A percentile compares a stretch with the other conserved stretches of the same genome.
phyloP scores from a whole-genome alignment of 2,113 vertebrate species.

The Ardeotis arabs region DNA sequence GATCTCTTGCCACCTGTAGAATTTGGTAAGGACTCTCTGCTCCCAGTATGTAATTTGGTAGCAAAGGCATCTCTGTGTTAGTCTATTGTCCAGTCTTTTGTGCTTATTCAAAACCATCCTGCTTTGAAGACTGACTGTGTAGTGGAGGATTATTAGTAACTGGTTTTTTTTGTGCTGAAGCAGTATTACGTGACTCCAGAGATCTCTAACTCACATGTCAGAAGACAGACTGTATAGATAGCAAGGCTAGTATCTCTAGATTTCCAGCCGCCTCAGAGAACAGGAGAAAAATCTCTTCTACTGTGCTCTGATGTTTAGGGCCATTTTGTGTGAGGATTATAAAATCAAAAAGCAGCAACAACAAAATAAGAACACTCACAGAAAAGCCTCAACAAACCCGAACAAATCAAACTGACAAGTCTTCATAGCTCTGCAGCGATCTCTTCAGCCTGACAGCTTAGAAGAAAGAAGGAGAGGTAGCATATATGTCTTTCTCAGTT shows the following conservation, averaged over 20 bases:
- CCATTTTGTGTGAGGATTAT: not conserved
- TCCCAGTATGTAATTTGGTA: not conserved
- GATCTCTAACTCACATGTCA: not conserved
- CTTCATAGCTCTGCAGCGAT: not conserved
- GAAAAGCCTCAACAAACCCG: not conserved
- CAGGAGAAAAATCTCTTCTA: not conserved
- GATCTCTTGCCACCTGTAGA: not conserved
- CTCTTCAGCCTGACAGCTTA: not conserved
- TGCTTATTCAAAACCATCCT: not conserved
- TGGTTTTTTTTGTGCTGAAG: not conserved
- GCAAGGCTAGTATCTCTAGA: not conserved
- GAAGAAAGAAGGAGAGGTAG: not conserved
- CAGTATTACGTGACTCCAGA: not conserved
- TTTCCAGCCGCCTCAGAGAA: not conserved
- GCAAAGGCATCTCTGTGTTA: not conserved
- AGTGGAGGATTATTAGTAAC: not conserved
- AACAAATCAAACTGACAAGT: slow-evolving; percentile 13
- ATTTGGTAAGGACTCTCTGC: not conserved
- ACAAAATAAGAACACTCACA: not conserved
- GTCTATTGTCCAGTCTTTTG: not conserved
- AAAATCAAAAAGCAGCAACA: not conserved
- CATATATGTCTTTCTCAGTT: not conserved
- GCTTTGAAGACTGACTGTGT: not conserved
- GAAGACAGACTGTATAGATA: not conserved
- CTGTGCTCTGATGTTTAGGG: not conserved